Percentiles rank a stretch among this genome's conserved stretches.
phyloP scores from a whole-genome alignment of 2,888 invertebrate genomes.

The Ectemnius lituratus region DNA sequence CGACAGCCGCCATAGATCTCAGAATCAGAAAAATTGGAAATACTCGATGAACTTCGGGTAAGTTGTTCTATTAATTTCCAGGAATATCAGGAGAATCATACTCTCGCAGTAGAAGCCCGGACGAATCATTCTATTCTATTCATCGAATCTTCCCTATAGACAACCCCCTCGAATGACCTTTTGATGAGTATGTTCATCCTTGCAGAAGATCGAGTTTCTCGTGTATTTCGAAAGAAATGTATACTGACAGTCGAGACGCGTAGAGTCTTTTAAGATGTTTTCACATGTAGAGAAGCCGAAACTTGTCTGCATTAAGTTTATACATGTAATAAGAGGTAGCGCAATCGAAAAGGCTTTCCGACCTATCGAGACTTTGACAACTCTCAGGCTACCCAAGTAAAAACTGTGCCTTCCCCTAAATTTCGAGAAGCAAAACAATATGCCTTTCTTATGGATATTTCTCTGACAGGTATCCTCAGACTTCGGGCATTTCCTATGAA shows the following conservation, averaged over 20 bases:
- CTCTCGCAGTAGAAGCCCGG: not conserved
- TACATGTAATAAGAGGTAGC: not conserved
- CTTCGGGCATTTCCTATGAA: conserved; percentile 36
- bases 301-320: not conserved
- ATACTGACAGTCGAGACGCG: conserved; percentile 41
- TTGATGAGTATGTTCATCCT: conserved; percentile 38
- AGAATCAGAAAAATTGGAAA: conserved; percentile 41
- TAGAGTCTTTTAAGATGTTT: conserved; percentile 9
- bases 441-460: not conserved
- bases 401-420: too few species aligned
- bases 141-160: conserved; percentile 13
- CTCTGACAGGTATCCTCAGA: conserved; percentile 41
- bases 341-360: not conserved
- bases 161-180: conserved; percentile 40
- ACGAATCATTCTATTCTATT: conserved; percentile 5
- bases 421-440: not conserved
- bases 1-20: conserved; percentile 56
- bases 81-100: not conserved
- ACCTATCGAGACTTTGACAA: not conserved
- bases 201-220: conserved; percentile 46
- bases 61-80: conserved; percentile 51
- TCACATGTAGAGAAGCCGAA: not conserved
- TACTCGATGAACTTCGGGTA: conserved; percentile 61
- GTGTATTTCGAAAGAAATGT: conserved; percentile 33
- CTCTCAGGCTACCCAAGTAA: too few species aligned